These are phyloP conservation scores for Chaetodon trifascialis DNA, from an alignment of 2,113 vertebrate genomes.

Conservation along the genomic window DNA sequence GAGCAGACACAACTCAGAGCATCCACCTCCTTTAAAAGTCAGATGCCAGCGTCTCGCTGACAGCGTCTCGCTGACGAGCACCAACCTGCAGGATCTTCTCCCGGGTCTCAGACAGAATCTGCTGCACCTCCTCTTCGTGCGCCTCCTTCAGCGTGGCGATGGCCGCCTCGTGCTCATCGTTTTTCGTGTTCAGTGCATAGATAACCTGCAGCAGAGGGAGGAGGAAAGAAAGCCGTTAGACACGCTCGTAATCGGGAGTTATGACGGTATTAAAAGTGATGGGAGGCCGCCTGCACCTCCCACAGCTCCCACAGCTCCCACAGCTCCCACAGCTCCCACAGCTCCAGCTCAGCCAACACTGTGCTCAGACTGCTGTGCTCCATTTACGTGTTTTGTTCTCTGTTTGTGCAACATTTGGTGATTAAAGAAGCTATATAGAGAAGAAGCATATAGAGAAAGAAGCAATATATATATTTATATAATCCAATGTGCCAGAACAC, in stretches of 20 bases:
- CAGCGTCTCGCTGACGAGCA: background rate
- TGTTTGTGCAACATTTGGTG: background rate
- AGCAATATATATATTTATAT: too few species aligned
- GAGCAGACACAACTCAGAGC: background rate
- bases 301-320: background rate
- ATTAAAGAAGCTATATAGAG: too few species aligned
- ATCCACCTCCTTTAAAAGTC: too few species aligned
- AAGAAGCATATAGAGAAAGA: too few species aligned
- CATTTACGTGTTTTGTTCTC: background rate
- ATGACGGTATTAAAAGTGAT: background rate
- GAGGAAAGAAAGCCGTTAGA: constrained; percentile 20
- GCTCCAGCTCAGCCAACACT: background rate
- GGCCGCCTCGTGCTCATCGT: constrained; percentile 97
- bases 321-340: background rate
- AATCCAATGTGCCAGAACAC: background rate
- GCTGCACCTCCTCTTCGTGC: constrained; percentile 99
- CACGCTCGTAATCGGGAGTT: constrained; percentile 26
- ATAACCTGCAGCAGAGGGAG: constrained; percentile 90
- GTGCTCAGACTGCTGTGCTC: background rate
- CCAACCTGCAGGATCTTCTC: constrained; percentile 91
- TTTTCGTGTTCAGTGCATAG: constrained; percentile 99
- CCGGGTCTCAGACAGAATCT: constrained; percentile 96
- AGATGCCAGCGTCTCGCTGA: background rate
- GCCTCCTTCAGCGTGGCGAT: constrained; percentile 98
- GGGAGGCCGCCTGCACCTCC: background rate